Percentiles rank a stretch among this genome's conserved stretches.
phyloP scores from a whole-genome alignment of 2,888 invertebrate species.

The Diarsia dahlii region DNA sequence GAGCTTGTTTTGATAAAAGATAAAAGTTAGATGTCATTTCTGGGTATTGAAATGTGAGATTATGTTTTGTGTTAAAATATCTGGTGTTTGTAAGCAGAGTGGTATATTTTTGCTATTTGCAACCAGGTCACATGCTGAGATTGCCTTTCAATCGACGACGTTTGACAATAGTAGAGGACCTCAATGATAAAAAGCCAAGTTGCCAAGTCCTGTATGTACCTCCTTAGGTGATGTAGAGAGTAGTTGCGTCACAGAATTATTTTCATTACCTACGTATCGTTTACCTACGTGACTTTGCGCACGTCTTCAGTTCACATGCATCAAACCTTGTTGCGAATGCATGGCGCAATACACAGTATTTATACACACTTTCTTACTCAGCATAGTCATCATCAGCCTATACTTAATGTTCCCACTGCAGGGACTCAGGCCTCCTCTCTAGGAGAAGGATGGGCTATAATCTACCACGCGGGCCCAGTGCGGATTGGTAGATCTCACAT shows the following conservation, averaged over 20 bases:
- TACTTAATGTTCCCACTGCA: no score
- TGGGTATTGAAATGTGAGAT: neutral
- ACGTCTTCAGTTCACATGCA: no score
- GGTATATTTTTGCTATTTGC: neutral
- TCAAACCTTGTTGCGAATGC: no score
- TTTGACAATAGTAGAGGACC: neutral
- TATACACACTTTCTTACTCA: no score
- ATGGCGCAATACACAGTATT: no score
- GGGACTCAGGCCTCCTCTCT: no score
- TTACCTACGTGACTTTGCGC: neutral
- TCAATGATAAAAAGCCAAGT: neutral
- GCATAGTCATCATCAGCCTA: no score
- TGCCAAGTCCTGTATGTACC: neutral
- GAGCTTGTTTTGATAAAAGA: conserved; percentile 37
- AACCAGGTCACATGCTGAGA: neutral
- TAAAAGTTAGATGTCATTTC: conserved; percentile 24
- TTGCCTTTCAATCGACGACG: neutral
- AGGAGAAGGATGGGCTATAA: no score
- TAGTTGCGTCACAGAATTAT: neutral
- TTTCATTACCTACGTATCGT: neutral
- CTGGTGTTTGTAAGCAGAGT: neutral
- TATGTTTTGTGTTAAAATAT: conserved; percentile 14
- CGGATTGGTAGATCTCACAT: no score
- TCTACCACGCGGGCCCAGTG: no score
- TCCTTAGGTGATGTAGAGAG: neutral